Evolutionary conservation across 2,888 invertebrate species (phyloP).

Genomic region (Himalopsyche tibetana): DNA sequence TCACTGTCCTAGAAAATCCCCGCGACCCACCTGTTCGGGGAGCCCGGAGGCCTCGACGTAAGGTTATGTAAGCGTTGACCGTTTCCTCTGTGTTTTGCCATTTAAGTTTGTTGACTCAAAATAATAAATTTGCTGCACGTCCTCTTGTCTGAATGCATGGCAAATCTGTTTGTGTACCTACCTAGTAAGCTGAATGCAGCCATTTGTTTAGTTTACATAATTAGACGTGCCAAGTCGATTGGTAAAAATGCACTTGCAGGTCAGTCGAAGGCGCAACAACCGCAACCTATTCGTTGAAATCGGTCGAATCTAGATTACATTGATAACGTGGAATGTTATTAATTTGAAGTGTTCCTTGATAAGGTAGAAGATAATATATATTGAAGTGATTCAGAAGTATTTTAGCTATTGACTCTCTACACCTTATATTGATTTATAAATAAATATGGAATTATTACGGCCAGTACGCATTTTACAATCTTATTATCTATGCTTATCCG

Average conservation of each 20-base stretch:
- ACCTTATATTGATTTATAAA: no score
- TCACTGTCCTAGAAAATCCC: no score
- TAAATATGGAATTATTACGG: no score
- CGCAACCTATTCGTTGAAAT: neutral
- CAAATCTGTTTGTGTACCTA: slow-evolving; percentile 17
- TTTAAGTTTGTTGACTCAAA: slow-evolving; percentile 35
- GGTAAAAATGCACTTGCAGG: slow-evolving; percentile 29
- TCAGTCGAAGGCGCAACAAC: neutral
- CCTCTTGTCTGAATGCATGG: slow-evolving; percentile 12
- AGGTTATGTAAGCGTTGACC: slow-evolving; percentile 3
- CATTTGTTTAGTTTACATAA: slow-evolving; percentile 40
- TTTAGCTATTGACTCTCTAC: no score
- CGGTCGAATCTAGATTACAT: no score
- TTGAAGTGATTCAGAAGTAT: no score
- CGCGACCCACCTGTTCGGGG: no score
- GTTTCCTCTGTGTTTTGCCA: neutral
- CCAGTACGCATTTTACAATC: no score
- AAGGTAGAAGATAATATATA: no score
- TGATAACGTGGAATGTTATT: no score
- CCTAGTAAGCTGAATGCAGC: slow-evolving; percentile 20
- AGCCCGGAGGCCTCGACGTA: neutral
- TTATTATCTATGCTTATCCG: no score
- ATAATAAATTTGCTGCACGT: slow-evolving; percentile 32
- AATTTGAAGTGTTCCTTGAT: no score
- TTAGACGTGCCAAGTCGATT: slow-evolving; percentile 11